Evolutionary conservation across 2,113 vertebrate species (phyloP), one percentile per base, ranked within the genome.

Genomic region (Prochilodus magdalenae): DNA sequence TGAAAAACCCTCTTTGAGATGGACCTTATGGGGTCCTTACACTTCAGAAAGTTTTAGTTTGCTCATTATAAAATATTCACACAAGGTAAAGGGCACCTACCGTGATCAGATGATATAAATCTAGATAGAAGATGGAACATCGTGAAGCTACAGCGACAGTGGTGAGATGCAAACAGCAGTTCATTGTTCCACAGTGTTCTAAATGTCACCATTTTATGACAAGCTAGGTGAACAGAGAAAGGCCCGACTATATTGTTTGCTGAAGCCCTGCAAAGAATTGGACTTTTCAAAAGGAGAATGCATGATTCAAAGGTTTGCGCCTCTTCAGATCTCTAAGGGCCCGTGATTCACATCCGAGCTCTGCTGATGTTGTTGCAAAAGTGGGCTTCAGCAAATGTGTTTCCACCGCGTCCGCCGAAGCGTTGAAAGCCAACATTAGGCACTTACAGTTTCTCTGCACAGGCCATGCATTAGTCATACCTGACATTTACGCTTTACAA

Each of bases 401-500:
- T 85, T 81, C 79, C 70, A 79, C 51, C 49, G 49, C 71, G 69
- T 59, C 44, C 76, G 66, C 29, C 15, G 18, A 40, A 74, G 80
- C 77, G 12, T 69, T 82, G 55, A 82, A 81, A 70, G 47, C 57
- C 75, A 75, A 59, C 78, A 75, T 87, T 81, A 77, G 55, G 85
- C 86, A 83, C 79, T 89, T 82, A 81, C 66, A 80, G 65, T 88
- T 89, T 90, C 62, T 73, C 85, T 76, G 80, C 85, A 74, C 83
- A 84, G 79, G 82, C 85, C 87, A 80, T 71, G 77, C 88, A 90
- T 93, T 90, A 89, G 86, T 92, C 90, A 92, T 89, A 91, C 83
- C 87, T 89, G 90, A 91, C 91, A 92, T 91, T 90, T 92, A 89
- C 67, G 85, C 88, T 85, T 91, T 83, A 86, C 88, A 92, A 90